phyloP scores from a whole-genome alignment of 2,888 invertebrate species.

The Tillus elongatus region DNA sequence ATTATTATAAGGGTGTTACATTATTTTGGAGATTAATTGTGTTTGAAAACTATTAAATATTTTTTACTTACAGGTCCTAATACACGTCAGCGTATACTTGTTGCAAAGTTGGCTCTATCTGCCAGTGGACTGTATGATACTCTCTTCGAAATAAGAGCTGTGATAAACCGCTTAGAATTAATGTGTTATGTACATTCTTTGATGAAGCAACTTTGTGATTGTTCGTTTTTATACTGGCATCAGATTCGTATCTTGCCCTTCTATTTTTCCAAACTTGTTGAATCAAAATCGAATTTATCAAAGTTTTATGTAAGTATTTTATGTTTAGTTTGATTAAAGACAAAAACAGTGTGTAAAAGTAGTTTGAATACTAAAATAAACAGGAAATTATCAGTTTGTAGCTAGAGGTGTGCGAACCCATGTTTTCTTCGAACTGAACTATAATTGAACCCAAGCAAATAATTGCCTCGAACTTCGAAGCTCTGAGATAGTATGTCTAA shows the following conservation, averaged over 20 bases:
- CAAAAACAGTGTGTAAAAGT: not conserved
- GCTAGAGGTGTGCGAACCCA: no score
- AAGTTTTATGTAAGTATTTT: conserved; percentile 47
- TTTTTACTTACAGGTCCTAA: conserved; percentile 37
- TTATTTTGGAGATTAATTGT: not conserved
- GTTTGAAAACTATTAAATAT: not conserved
- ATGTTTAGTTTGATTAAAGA: conserved; percentile 8
- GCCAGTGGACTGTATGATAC: conserved; percentile 57
- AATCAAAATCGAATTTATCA: conserved; percentile 55
- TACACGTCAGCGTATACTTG: conserved; percentile 33
- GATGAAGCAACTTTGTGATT: conserved; percentile 57
- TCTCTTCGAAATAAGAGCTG: conserved; percentile 49
- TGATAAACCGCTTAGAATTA: conserved; percentile 56
- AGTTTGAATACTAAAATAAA: conserved; percentile 4
- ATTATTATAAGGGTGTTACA: no score
- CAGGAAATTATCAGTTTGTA: not conserved
- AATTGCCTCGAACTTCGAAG: no score
- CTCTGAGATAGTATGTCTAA: no score
- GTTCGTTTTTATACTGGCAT: conserved; percentile 76
- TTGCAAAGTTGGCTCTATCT: conserved; percentile 38
- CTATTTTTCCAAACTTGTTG: conserved; percentile 65
- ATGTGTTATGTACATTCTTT: conserved; percentile 52
- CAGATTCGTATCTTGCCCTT: conserved; percentile 60
- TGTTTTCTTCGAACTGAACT: no score
- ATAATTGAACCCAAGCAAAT: no score